Conservation (phyloP, 2,113 vertebrate genomes). For the Ranitomeya imitator region DNA sequence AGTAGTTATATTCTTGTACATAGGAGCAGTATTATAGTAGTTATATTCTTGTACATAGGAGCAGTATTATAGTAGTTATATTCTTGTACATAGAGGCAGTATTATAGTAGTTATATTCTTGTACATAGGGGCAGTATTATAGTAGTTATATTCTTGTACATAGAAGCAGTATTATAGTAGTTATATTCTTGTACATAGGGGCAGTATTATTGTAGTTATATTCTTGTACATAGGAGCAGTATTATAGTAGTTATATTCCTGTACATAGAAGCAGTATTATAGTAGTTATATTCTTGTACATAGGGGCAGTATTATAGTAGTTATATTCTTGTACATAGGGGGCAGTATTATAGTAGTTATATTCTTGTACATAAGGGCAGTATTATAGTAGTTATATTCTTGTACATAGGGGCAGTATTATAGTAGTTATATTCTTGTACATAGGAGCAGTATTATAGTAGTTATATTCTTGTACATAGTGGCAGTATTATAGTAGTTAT, state of each 20-base stretch:
- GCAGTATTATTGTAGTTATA: not conserved
- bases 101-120: not conserved
- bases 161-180: not conserved
- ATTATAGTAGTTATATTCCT: not conserved
- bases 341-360: not conserved
- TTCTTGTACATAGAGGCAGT: not conserved
- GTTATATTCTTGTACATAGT: not conserved
- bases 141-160: not conserved
- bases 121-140: not conserved
- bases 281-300: not conserved
- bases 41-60: constrained; percentile 9
- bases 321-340: constrained; percentile 10
- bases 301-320: constrained; percentile 5
- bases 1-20: constrained; percentile 14
- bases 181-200: not conserved
- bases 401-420: not conserved
- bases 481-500: not conserved
- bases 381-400: constrained; percentile 2
- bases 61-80: constrained; percentile 7
- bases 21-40: constrained; percentile 13
- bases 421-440: not conserved
- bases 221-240: not conserved
- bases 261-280: not conserved
- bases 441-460: not conserved
- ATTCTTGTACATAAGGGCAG: not conserved